Conservation (phyloP, 2,113 vertebrate genomes). For the Crotalus horridus region DNA sequence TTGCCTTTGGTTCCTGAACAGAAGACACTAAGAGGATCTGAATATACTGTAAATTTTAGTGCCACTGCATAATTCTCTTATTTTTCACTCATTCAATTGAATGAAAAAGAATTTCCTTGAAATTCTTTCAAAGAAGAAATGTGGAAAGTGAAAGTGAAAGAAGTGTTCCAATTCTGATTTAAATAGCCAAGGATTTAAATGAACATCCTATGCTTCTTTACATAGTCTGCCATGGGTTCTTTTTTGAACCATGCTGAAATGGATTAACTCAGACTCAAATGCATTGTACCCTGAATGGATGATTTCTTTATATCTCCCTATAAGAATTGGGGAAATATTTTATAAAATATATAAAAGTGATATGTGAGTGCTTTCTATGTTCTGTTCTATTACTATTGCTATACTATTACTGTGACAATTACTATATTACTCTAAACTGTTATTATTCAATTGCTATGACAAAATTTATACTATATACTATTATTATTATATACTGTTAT, state of each 20-base stretch:
- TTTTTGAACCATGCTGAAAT: neutral
- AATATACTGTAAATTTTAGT: neutral
- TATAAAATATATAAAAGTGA: neutral
- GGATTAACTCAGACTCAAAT: neutral
- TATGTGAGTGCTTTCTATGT: neutral
- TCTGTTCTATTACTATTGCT: neutral
- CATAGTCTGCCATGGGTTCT: neutral
- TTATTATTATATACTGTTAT: neutral
- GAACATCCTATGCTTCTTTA: neutral
- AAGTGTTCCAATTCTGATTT: neutral
- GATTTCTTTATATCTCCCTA: neutral
- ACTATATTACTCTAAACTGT: neutral
- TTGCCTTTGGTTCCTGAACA: neutral
- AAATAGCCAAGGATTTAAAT: neutral
- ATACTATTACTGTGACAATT: neutral
- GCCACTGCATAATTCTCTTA: neutral
- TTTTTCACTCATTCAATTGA: neutral
- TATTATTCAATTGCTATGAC: neutral
- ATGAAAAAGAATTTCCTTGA: neutral
- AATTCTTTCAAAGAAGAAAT: neutral
- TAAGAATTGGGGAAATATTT: neutral
- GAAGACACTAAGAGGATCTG: neutral
- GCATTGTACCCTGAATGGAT: neutral
- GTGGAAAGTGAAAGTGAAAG: neutral
- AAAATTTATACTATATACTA: neutral